Base-by-base conservation (phyloP, 2,113 vertebrate species). In the Mormyrus iriodes region DNA sequence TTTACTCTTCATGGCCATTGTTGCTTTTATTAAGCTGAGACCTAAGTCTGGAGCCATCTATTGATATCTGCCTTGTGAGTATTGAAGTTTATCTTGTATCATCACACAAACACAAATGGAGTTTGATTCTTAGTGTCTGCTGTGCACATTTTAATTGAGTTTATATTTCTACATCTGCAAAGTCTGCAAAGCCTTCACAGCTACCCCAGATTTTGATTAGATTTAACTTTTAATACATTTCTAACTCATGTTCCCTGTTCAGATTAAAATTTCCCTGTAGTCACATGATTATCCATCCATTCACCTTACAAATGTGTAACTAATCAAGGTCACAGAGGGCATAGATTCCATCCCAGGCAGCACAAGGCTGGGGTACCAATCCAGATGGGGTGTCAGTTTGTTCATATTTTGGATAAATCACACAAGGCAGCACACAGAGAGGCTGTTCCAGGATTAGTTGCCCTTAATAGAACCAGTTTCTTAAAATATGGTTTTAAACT, bases 1-100 rank as follows among this genome's bases (percentile, higher is more conserved):
- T n/a, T 27, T 79, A 79, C 1, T 35, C 39, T 42, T 79, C 35
- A 39, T 42, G 17, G 73, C 35, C 13, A 8, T 42, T 42, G 73
- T 79, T 27, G 35, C 82, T 85, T n/a, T 85, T 85, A 79, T 13
- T 79, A 79, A 90, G 89, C 92, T 92, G 91, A 93, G 91, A 91
- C 90, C 91, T 1, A 31, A 90, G 90, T 92, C 91, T 91, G 90
- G 82, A 85, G 44, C 21, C 44, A 84, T 84, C 82, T 92, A 88
- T 92, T 91, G 90, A 88, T 92, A 15, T 76, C 12, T 24, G 73
- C 83, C 65, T 49, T 46, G 31, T 39, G 4, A 10, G 19, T 24
- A 48, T 85, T 85, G 24, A 49, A 44, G 44, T 21, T 48, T 85
- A 85, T n/a, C 24, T 24, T 49, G 46, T 85, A 10, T 49, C 46